Evolutionary conservation across 2,113 vertebrate species (phyloP), one percentile per base, ranked within the genome.

Genomic region (Heterotis niloticus): DNA sequence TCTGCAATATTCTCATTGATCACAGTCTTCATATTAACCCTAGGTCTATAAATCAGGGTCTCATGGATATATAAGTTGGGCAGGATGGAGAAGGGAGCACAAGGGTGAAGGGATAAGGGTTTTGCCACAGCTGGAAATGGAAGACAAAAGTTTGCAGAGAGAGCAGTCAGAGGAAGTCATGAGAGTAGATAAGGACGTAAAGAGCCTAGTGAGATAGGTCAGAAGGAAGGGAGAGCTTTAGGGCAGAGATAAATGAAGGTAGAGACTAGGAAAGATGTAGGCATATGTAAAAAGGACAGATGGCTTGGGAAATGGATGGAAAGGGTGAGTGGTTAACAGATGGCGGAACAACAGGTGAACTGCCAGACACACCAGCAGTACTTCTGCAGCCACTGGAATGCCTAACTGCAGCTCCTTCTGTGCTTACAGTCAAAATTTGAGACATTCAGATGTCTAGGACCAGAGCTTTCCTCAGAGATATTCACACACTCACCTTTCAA

Each of bases 191-290:
- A 17, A 24, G 11, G 0, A 69, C 44, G 10, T 14, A 14, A 18
- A 67, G 51, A 24, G 60, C 59, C 68, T n/a, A 28, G 34, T 4
- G 23, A 23, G 10, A 60, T 44, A 20, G 60, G 59, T 29, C 64
- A 78, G 77, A 64, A n/a, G 60, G 34, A 44, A 44, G 34, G 59
- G 28, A 62, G 28, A 66, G 59, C 57, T 34, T 65, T 28, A 70
- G 52, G 67, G 5, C 44, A 69, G 82, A 72, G 60, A 68, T 75
- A 44, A 44, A 44, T 44, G 3, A 44, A 26, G 56, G 34, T 57
- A 70, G 44, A 28, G 67, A 71, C 67, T 81, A 65, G 11, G 3
- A 24, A 7, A 18, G 26, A 29, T 59, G 56, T 17, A 56, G 67
- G 52, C 74, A 78, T 52, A 66, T 65, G 56, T 70, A 7, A 64